Conservation (phyloP, 1,140 invertebrate genomes). For the Phenacoccus solenopsis region DNA sequence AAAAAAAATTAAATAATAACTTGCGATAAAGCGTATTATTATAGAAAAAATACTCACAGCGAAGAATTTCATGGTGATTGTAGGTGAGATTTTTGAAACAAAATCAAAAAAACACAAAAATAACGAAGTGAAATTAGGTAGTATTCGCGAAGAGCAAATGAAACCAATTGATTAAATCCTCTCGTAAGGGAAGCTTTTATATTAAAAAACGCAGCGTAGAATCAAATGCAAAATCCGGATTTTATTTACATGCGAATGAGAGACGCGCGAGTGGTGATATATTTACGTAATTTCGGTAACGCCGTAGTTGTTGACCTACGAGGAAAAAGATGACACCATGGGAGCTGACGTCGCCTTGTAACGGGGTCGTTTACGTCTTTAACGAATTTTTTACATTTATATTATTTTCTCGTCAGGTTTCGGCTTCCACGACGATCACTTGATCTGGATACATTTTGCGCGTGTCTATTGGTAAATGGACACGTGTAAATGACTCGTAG, state of each 20-base stretch:
- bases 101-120: neutral
- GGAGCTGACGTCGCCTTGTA: neutral
- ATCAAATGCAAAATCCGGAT: neutral
- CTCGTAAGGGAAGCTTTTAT: neutral
- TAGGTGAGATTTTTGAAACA: neutral
- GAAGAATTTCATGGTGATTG: neutral
- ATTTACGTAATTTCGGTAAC: neutral
- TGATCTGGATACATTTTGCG: neutral
- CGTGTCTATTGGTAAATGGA: neutral
- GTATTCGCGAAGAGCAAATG: neutral
- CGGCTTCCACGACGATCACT: too few species aligned
- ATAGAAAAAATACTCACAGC: neutral
- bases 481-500: neutral
- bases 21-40: too few species aligned
- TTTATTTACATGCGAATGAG: slow-evolving; percentile 1
- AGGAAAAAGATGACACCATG: neutral
- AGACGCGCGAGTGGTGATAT: neutral
- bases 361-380: neutral
- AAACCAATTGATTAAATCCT: neutral
- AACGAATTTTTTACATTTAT: neutral
- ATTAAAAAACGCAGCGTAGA: neutral
- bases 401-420: neutral
- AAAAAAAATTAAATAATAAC: too few species aligned
- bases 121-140: neutral
- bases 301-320: slow-evolving; percentile 1